phyloP scores from a whole-genome alignment of 2,888 invertebrate species.

The Pollenia amentaria region DNA sequence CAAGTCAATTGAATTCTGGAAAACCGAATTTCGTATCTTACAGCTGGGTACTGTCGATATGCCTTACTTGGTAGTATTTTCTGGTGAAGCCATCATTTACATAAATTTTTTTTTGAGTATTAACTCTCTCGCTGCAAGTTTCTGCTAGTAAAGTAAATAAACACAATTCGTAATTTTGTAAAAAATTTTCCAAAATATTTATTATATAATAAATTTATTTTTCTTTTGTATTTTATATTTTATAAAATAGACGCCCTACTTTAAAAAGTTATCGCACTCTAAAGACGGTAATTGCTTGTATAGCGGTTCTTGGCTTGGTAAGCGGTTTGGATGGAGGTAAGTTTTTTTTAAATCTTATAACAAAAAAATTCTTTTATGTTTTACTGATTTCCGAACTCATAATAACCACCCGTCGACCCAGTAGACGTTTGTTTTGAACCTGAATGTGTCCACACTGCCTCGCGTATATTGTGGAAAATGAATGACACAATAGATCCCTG shows the following conservation, averaged over 20 bases:
- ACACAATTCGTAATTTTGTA: too few relatives aligned
- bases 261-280: conserved; percentile 89
- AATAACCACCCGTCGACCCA: background rate
- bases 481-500: conserved; percentile 89
- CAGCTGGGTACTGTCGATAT: too few relatives aligned
- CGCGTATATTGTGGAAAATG: conserved; percentile 88
- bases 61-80: too few relatives aligned
- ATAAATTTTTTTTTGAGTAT: too few relatives aligned
- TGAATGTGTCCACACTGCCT: conserved; percentile 92
- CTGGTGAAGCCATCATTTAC: too few relatives aligned
- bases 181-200: too few relatives aligned
- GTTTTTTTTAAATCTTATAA: background rate
- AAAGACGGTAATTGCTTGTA: conserved; percentile 86
- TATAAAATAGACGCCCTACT: conserved; percentile 89
- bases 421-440: conserved; percentile 88
- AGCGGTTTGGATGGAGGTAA: conserved; percentile 85
- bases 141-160: too few relatives aligned
- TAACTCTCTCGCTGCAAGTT: too few relatives aligned
- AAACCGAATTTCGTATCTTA: too few relatives aligned
- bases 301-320: conserved; percentile 87
- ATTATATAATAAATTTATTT: too few relatives aligned
- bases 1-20: too few relatives aligned
- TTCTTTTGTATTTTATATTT: too few relatives aligned
- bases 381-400: conserved; percentile 71
- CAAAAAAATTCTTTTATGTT: background rate